Evolutionary conservation across 2,113 vertebrate genomes (phyloP).

Genomic region (Gallinago undulata): DNA sequence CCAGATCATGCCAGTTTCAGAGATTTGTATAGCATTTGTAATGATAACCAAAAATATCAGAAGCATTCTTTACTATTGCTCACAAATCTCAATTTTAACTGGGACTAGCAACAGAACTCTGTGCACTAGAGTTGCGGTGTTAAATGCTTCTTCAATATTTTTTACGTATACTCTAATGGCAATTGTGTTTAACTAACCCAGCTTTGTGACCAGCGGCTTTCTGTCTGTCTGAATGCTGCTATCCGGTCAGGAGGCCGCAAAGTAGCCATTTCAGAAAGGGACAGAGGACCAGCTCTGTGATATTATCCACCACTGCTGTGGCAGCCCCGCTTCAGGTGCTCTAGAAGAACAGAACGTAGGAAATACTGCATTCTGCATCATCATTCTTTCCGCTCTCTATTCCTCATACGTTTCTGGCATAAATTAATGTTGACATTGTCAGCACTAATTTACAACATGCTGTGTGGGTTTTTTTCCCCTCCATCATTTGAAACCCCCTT

Average conservation of each 20-base stretch:
- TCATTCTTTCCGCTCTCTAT: background rate
- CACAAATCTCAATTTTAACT: background rate
- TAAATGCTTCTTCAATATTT: background rate
- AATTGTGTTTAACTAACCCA: background rate
- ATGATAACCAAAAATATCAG: background rate
- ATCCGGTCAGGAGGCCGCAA: background rate
- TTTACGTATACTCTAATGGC: background rate
- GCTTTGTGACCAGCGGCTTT: background rate
- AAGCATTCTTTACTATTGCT: background rate
- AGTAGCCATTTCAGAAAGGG: background rate
- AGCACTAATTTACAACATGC: slow-evolving; percentile 23
- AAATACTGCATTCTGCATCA: background rate
- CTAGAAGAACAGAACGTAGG: background rate
- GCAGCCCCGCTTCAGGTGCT: background rate
- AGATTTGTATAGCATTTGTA: background rate
- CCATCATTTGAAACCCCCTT: slow-evolving; percentile 23
- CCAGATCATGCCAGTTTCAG: background rate
- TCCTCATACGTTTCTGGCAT: background rate
- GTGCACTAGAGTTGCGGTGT: background rate
- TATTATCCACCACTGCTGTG: background rate
- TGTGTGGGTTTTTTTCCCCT: background rate
- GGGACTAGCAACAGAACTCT: background rate
- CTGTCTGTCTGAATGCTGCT: fast-evolving
- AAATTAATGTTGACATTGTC: slow-evolving; percentile 50
- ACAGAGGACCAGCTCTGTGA: background rate